Conservation (phyloP, 2,113 vertebrate species). For the Lycocorax pyrrhopterus region DNA sequence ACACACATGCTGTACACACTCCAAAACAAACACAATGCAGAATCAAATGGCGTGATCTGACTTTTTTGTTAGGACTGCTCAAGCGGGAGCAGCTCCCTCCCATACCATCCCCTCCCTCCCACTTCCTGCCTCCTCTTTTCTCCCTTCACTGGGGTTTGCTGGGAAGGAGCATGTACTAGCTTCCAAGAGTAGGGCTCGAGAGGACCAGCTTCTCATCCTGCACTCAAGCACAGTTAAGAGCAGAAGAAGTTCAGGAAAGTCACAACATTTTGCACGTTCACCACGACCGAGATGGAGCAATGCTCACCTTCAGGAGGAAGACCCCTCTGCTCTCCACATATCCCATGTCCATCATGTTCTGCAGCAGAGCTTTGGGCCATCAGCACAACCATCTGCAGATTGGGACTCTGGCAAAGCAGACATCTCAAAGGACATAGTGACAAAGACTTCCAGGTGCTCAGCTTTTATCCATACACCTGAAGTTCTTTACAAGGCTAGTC, state of each 20-base stretch:
- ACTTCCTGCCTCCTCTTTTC: not conserved
- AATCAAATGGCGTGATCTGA: not conserved
- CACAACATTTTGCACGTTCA: not conserved
- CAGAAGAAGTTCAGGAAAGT: not conserved
- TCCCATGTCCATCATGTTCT: not conserved
- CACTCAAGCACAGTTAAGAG: not conserved
- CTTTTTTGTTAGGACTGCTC: not conserved
- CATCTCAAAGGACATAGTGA: not conserved
- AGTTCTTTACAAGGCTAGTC: not conserved
- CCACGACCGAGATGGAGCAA: rapidly evolving
- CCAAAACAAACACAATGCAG: slow-evolving; percentile 19
- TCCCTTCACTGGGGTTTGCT: not conserved
- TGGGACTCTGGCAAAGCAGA: not conserved
- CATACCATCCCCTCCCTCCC: not conserved
- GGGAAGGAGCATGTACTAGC: not conserved
- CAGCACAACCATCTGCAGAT: not conserved
- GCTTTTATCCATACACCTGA: not conserved
- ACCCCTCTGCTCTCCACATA: not conserved
- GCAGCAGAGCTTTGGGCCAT: not conserved
- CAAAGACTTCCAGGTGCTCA: not conserved
- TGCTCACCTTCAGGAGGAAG: not conserved
- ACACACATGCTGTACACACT: not conserved
- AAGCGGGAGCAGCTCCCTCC: not conserved
- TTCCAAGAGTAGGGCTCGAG: not conserved
- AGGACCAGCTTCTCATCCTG: not conserved